Percentiles rank a stretch among this genome's conserved stretches.
These are phyloP conservation scores for Eugnorisma glareosa DNA, from an alignment of 2,888 invertebrate genomes.

Conservation along the genomic window DNA sequence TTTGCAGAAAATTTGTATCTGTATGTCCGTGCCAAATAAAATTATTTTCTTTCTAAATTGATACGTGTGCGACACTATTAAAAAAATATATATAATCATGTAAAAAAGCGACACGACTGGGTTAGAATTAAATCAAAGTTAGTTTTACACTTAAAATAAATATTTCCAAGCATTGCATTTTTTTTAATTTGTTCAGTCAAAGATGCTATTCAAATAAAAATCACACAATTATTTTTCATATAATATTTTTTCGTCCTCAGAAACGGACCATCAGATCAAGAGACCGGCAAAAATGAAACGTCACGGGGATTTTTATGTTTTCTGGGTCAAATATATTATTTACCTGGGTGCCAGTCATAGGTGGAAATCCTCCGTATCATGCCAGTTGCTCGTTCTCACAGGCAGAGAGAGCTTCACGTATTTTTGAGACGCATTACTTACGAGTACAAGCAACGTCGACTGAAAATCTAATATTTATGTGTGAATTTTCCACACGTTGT, in stretches of 20 bases:
- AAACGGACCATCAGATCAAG: constrained; percentile 10
- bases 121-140: neutral
- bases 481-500: constrained; percentile 38
- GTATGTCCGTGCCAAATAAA: neutral
- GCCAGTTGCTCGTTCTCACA: constrained; percentile 43
- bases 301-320: constrained; percentile 37
- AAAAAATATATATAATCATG: neutral
- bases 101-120: neutral
- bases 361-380: constrained; percentile 42
- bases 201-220: neutral
- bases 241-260: neutral
- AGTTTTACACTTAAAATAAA: neutral
- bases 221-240: neutral
- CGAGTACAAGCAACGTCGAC: neutral
- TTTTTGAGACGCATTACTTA: constrained; percentile 48
- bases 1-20: neutral
- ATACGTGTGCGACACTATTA: neutral
- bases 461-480: constrained; percentile 56
- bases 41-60: neutral
- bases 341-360: constrained; percentile 44
- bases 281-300: constrained; percentile 22
- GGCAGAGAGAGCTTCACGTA: constrained; percentile 6
- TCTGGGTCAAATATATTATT: constrained; percentile 59
- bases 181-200: neutral
- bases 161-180: neutral